Base-by-base conservation (phyloP, 1,140 invertebrate genomes). In the Melipona quadrifasciata region DNA sequence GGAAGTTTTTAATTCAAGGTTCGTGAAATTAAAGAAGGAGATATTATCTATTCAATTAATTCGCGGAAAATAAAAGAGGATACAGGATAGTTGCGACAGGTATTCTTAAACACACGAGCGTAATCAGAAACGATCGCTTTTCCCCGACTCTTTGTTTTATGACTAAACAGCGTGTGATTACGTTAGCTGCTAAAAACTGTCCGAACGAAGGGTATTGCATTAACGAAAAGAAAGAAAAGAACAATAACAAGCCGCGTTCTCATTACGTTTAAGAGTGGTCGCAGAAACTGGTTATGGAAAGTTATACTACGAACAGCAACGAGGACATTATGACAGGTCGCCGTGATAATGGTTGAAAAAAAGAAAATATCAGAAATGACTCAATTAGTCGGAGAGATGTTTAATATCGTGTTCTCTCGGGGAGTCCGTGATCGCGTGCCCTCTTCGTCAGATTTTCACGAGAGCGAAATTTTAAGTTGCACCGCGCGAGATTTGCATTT, bases 241-340 rank as follows among this genome's bases (percentile, higher is more conserved):
- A 70, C 21, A 53, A 73, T 34, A 73, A 74, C 65, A 34, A 81
- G 11, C 61, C 27, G 47, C 55, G 34, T 51, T 80, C 68, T 12
- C 34, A 27, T 72, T 24, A 55, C 68, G 55, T 53, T 74, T 16
- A 55, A 81, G 57, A 34, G 39, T 14, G 19, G 64, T 64, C 39
- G 6, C 39, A 77, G 70, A 76, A 82, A 82, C 81, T 77, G 73
- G 73, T 82, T 82, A 82, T 77, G 73, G 64, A 68, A 82, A 82
- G 73, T 82, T 73, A 73, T 80, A 80, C 39, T 27, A 57, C 19
- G 79, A 47, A 57, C 67, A n/a, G 68, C 55, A 67, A 82, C 16
- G 31, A 61, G 72, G 51, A 53, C 73, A 47, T 68, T 53, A 68
- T 76, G 53, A 82, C 31, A 67, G 65, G 61, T 64, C 31, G 31